Percentiles rank a stretch among this genome's conserved stretches.
These are phyloP conservation scores for Oenanthe oenanthe DNA, from an alignment of 2,113 vertebrate genomes.

Conservation along the genomic window DNA sequence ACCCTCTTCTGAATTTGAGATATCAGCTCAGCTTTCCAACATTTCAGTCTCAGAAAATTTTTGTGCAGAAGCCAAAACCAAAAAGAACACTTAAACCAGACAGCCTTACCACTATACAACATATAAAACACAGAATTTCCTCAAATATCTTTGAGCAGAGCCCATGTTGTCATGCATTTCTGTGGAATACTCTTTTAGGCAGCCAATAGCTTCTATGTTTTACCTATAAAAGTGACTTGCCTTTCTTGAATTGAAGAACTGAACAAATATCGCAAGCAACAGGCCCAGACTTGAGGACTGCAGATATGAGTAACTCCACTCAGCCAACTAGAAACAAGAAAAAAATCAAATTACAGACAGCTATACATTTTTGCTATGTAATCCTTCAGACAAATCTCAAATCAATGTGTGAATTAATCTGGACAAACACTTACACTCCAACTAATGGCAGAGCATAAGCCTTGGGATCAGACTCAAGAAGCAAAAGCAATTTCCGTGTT, in stretches of 20 bases:
- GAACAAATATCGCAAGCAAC: slow-evolving; percentile 87
- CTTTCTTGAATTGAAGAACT: slow-evolving; percentile 88
- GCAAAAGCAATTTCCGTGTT: slow-evolving; percentile 89
- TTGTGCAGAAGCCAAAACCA: background rate
- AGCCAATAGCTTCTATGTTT: background rate
- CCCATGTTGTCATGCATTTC: background rate
- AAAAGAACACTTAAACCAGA: background rate
- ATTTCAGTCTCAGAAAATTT: background rate
- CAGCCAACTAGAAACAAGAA: slow-evolving; percentile 84
- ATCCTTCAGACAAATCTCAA: background rate
- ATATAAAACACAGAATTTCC: background rate
- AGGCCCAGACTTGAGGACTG: slow-evolving; percentile 89
- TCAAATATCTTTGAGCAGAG: background rate
- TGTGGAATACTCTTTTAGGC: background rate
- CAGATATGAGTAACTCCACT: slow-evolving; percentile 87
- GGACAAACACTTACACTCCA: slow-evolving; percentile 87
- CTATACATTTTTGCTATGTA: background rate
- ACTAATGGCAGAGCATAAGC: slow-evolving; percentile 87
- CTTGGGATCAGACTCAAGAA: slow-evolving; percentile 95
- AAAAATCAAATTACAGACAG: background rate
- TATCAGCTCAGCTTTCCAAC: background rate
- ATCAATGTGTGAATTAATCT: background rate
- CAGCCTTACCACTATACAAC: background rate
- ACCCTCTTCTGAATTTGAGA: background rate
- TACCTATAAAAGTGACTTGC: slow-evolving; percentile 69